A percentile compares a stretch with the other conserved stretches of the same genome.
phyloP scores from a whole-genome alignment of 2,113 vertebrate genomes.

The Lycocorax pyrrhopterus region DNA sequence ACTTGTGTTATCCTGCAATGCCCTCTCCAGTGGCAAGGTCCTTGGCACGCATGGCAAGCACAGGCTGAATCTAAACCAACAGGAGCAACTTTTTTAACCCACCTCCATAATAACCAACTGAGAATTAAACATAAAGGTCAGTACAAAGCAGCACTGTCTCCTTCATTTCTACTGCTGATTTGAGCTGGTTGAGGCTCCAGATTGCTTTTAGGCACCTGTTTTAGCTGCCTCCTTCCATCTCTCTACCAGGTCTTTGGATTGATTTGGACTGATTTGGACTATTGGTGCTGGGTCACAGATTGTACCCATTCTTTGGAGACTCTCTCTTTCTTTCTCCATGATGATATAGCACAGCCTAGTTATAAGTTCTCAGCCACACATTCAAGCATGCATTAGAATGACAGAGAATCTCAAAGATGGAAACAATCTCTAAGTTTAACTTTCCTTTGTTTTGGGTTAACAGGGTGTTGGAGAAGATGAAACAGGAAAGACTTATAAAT shows the following conservation, averaged over 20 bases:
- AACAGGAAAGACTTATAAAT: too few relatives aligned
- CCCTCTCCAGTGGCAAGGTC: neutral
- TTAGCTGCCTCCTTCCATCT: neutral
- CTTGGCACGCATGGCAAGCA: neutral
- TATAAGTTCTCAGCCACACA: neutral
- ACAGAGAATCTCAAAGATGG: neutral
- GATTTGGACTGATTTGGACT: neutral
- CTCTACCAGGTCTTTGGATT: neutral
- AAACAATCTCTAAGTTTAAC: neutral
- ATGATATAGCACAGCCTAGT: neutral
- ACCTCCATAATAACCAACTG: neutral
- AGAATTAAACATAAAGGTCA: neutral
- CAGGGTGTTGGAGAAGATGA: too few relatives aligned
- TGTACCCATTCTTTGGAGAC: neutral
- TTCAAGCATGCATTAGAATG: neutral
- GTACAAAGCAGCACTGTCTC: neutral
- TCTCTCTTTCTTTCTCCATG: neutral
- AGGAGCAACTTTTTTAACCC: neutral
- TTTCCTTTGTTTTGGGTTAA: neutral
- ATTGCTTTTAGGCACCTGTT: neutral
- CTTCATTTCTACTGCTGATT: neutral
- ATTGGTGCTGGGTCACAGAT: neutral
- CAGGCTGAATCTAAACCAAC: slow-evolving; percentile 12
- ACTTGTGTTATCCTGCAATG: neutral
- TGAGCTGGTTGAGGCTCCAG: neutral